These are phyloP conservation scores for Sphinx pinastri DNA, from an alignment of 2,888 invertebrate genomes.

Conservation along the genomic window DNA sequence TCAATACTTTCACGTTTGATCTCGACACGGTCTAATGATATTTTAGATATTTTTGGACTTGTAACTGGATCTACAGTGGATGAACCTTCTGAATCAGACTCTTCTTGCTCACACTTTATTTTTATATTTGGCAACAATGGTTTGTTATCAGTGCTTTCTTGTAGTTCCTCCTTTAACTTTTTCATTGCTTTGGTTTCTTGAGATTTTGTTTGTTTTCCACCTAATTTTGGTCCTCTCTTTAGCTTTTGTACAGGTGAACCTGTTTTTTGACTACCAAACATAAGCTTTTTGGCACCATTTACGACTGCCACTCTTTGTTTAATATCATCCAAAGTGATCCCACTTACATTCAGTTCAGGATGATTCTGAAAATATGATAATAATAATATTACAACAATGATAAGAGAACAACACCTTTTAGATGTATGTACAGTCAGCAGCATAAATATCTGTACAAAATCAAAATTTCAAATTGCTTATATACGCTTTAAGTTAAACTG, in stretches of 20 bases:
- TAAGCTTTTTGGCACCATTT: constrained; percentile 80
- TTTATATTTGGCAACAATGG: constrained; percentile 73
- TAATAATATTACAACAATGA: background rate
- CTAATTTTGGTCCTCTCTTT: constrained; percentile 59
- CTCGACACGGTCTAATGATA: constrained; percentile 60
- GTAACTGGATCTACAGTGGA: constrained; percentile 73
- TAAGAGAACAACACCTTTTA: background rate
- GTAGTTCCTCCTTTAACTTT: constrained; percentile 66
- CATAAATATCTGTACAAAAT: too few species aligned
- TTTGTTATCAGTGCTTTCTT: constrained; percentile 62
- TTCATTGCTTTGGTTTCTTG: constrained; percentile 54
- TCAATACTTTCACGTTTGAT: constrained; percentile 71
- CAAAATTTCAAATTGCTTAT: too few species aligned
- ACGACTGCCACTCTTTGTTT: constrained; percentile 81
- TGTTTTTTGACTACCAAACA: constrained; percentile 74
- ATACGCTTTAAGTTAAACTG: too few species aligned
- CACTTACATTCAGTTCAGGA: constrained; percentile 90
- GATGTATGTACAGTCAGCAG: too few species aligned
- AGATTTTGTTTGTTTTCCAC: constrained; percentile 52
- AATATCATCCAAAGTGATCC: constrained; percentile 87
- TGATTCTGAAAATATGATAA: constrained; percentile 78
- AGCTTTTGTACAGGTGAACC: constrained; percentile 63
- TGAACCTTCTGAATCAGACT: constrained; percentile 79
- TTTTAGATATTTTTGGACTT: constrained; percentile 73
- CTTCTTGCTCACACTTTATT: constrained; percentile 73